Evolutionary conservation across 1,140 invertebrate genomes (phyloP).

Genomic region (Anoplolepis gracilipes): DNA sequence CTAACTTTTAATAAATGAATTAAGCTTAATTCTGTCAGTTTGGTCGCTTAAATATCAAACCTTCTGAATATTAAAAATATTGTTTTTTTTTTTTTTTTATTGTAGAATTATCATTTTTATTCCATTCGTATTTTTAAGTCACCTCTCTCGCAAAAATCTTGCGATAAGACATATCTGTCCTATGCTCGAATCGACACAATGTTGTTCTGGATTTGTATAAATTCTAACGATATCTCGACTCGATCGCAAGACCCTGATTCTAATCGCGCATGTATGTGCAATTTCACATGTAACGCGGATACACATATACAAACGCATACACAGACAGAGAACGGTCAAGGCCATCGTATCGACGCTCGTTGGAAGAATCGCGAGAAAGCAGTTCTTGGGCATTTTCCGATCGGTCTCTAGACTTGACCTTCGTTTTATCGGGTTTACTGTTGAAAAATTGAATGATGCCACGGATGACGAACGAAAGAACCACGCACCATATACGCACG

Average conservation of each 20-base stretch:
- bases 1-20: too few species aligned
- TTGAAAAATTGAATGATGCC: background rate
- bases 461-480: background rate
- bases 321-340: conserved; percentile 73
- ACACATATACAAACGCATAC: background rate
- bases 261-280: background rate
- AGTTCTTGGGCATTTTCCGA: conserved; percentile 57
- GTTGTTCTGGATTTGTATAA: background rate
- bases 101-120: background rate
- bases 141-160: background rate
- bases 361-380: conserved; percentile 55
- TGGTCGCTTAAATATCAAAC: too few species aligned
- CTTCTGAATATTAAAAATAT: too few species aligned
- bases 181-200: too few species aligned
- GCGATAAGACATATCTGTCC: background rate
- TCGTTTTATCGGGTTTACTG: conserved; percentile 18
- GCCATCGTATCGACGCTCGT: conserved; percentile 61
- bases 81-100: too few species aligned
- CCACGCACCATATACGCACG: background rate
- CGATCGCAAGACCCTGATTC: background rate
- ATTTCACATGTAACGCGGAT: background rate
- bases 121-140: background rate
- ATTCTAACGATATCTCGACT: background rate
- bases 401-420: conserved; percentile 49
- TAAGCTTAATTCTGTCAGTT: too few species aligned